Conservation (phyloP, 53 echinoderm and acorn worm genomes). For the Hippasteria phrygiana region DNA sequence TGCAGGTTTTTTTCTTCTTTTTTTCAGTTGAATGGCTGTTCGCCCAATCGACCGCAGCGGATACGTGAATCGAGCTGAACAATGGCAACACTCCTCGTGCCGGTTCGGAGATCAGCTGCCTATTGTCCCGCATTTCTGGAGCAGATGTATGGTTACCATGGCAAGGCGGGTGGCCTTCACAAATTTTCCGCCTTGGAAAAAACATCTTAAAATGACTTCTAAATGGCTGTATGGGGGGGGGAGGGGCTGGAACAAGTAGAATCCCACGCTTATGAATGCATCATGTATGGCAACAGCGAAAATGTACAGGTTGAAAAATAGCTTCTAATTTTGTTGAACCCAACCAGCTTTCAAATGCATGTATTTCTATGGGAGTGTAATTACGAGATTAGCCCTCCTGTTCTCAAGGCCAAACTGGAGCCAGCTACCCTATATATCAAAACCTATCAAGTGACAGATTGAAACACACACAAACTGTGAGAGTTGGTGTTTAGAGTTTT, state of each 20-base stretch:
- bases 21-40: not conserved
- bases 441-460: no score
- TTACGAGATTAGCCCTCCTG: no score
- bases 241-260: not conserved
- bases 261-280: no score
- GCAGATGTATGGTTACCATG: constrained; percentile 40
- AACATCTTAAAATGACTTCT: constrained; percentile 30
- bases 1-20: not conserved
- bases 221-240: not conserved
- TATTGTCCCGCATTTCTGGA: not conserved
- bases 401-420: no score
- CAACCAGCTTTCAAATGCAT: no score
- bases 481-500: no score
- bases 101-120: not conserved
- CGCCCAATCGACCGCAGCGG: constrained; percentile 24
- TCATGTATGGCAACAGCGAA: no score
- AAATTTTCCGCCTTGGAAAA: constrained; percentile 1
- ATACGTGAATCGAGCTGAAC: not conserved
- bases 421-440: no score
- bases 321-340: no score
- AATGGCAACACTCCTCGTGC: constrained; percentile 1
- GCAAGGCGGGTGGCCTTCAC: not conserved
- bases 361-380: no score
- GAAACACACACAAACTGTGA: no score
- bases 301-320: no score